Evolutionary conservation across 2,113 vertebrate species (phyloP).

Genomic region (Edolisoma coerulescens): DNA sequence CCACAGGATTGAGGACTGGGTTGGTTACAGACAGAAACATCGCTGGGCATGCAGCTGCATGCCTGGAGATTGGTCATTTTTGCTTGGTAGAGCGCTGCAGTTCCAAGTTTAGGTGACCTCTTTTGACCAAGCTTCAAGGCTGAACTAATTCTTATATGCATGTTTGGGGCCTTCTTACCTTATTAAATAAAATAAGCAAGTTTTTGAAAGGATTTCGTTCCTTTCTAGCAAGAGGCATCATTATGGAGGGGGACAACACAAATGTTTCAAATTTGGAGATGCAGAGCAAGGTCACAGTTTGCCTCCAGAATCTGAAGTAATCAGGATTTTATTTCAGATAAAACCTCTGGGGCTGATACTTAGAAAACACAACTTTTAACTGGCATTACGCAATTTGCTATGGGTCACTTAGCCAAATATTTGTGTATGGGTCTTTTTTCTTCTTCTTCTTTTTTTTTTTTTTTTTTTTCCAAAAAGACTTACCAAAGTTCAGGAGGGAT

Average conservation of each 20-base stretch:
- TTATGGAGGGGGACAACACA: conserved; percentile 24
- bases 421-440: conserved; percentile 51
- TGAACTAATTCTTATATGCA: not conserved
- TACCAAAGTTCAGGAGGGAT: conserved; percentile 74
- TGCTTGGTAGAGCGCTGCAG: not conserved
- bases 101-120: not conserved
- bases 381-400: conserved; percentile 74
- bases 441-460: not conserved
- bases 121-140: not conserved
- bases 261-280: conserved; percentile 70
- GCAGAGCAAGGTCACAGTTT: conserved; percentile 62
- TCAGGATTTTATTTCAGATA: conserved; percentile 76
- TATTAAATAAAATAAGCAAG: conserved; percentile 41
- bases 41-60: rapidly evolving
- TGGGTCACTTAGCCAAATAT: conserved; percentile 71
- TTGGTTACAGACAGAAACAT: not conserved
- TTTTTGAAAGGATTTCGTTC: conserved; percentile 25
- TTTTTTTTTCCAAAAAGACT: not conserved
- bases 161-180: conserved; percentile 52
- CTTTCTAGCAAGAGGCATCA: not conserved
- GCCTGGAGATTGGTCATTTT: not conserved
- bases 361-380: conserved; percentile 74
- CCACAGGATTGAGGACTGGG: not conserved
- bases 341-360: conserved; percentile 74
- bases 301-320: conserved; percentile 74